Base-by-base conservation (phyloP, 2,797 vertebrate species). In the Adelosebastes latens region DNA sequence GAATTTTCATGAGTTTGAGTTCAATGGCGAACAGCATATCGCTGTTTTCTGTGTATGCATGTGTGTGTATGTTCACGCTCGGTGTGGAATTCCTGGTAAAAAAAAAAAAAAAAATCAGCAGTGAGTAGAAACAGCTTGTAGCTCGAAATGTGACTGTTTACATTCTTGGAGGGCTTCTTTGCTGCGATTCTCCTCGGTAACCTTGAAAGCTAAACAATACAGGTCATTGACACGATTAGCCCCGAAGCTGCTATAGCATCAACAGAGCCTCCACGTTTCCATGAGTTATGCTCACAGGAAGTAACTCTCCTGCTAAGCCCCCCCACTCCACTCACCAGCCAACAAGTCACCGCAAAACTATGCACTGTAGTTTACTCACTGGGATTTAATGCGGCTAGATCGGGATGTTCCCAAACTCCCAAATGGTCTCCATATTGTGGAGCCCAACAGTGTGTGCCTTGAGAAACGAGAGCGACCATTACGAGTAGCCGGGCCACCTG, bases 401-500 rank as follows among this genome's bases (percentile, higher is more conserved):
- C 63, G 27, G 90, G 90, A 93, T 93, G 90, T 92, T 91, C 90
- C 83, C 85, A 71, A 83, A 87, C 88, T 89, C 88, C 90, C 92
- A 91, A 94, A 93, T 90, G 91, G 90, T 87, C 84, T 89, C 86
- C 81, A 76, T 61, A 76, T 81, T 91, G 86, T 39, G 16, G 27
- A 71, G 79, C 24, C 76, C 56, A 20, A 72, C 79, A 55, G 83
- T 81, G 83, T 72, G 76, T 77, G 85, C 75, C 66, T 78, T 74
- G 73, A 90, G 88, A 87, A 89, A 80, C 36, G 78, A 75, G 83
- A 79, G 84, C 34, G 39, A 75, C 84, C 88, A 86, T 92, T 90
- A 88, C 74, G 79, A 82, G 86, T 80, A 83, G 87, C 86, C 34
- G 53, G 82, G 87, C 93, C 95, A 96, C 94, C 95, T 96, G 95